Evolutionary conservation across 2,113 vertebrate genomes (phyloP).

Genomic region (Scolopax mira): DNA sequence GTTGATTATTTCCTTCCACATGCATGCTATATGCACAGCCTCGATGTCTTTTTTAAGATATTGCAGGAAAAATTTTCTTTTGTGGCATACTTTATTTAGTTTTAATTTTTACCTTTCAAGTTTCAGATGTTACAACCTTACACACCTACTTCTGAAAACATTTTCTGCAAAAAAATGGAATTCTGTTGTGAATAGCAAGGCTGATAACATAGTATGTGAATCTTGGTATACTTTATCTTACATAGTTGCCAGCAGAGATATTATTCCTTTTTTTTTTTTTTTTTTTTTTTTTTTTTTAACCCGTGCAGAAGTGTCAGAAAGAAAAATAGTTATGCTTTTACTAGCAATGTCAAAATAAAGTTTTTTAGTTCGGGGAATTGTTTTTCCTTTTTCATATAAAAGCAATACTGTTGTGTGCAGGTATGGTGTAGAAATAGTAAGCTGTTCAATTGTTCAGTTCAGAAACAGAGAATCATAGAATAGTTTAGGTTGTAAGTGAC

Average conservation of each 20-base stretch:
- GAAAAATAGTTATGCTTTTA: not conserved
- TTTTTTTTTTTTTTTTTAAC: too few relatives aligned
- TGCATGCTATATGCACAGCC: not conserved
- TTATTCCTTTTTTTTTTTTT: not conserved
- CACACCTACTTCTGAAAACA: not conserved
- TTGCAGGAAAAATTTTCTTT: not conserved
- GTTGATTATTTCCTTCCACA: constrained; percentile 25
- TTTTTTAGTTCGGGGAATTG: not conserved
- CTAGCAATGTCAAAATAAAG: not conserved
- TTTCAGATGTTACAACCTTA: not conserved
- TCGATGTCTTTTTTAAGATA: constrained; percentile 26
- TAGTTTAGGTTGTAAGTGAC: not conserved
- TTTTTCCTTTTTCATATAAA: not conserved
- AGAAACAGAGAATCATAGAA: not conserved
- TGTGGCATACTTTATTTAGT: not conserved
- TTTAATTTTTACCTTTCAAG: not conserved
- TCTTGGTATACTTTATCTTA: not conserved
- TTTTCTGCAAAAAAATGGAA: not conserved
- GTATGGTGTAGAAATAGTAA: not conserved
- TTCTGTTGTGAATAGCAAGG: not conserved
- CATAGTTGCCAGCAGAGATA: not conserved
- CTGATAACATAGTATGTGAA: not conserved
- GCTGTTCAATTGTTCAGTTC: not conserved
- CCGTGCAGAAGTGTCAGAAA: not conserved
- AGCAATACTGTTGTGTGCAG: not conserved